Evolutionary conservation across 2,888 invertebrate genomes (phyloP).

Genomic region (Frankliniella fusca): DNA sequence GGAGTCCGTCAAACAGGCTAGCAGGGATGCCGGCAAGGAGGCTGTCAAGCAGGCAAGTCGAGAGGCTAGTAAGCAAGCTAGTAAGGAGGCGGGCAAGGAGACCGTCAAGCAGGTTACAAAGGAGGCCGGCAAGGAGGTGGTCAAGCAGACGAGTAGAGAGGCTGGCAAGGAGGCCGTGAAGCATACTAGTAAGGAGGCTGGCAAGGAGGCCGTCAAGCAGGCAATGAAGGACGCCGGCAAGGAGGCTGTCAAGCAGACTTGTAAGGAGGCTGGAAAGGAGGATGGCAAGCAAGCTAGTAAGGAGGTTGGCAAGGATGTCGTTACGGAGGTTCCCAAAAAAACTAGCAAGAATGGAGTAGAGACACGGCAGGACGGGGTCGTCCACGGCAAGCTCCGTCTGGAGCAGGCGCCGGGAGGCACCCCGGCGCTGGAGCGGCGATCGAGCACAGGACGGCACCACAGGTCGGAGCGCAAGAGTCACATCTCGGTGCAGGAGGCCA

Average conservation of each 20-base stretch:
- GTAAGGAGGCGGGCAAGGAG: neutral
- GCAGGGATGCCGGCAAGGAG: neutral
- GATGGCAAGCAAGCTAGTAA: neutral
- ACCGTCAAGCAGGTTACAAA: neutral
- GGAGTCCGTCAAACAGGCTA: no score
- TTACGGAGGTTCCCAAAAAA: neutral
- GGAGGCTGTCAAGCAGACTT: neutral
- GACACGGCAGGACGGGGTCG: neutral
- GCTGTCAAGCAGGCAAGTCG: no score
- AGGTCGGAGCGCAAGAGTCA: neutral
- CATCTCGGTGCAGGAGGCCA: conserved; percentile 21
- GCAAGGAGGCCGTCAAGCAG: neutral
- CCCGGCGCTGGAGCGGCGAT: neutral
- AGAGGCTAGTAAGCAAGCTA: no score
- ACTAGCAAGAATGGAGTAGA: neutral
- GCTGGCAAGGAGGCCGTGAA: neutral
- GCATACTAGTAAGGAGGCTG: neutral
- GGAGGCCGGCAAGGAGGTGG: neutral
- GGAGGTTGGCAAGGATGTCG: neutral
- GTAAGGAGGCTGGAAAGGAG: neutral
- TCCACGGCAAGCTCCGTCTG: neutral
- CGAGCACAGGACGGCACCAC: neutral
- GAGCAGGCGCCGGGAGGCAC: neutral
- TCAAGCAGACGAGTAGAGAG: no score
- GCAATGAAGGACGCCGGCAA: neutral